A percentile compares a stretch with the other conserved stretches of the same genome.
Conservation (phyloP, 64 coral and sea anemone genomes). For the Catalaphyllia jardinei region DNA sequence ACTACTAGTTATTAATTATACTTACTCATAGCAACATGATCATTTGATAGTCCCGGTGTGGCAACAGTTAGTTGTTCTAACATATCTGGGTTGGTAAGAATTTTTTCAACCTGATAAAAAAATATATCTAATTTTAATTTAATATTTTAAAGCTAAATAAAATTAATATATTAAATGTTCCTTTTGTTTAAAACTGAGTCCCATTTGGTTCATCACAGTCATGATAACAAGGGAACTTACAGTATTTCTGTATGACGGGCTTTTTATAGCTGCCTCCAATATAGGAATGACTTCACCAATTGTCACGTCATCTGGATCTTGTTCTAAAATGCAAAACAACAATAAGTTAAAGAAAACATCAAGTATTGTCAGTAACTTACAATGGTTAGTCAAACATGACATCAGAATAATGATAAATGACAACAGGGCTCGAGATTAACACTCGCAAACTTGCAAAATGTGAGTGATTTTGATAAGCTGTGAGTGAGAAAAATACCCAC, state of each 20-base stretch:
- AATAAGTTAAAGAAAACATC: too few species aligned
- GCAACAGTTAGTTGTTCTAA: conserved; percentile 86
- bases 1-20: not conserved
- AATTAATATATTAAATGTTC: too few species aligned
- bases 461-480: too few species aligned
- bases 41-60: conserved; percentile 77
- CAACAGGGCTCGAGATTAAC: too few species aligned
- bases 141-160: not conserved
- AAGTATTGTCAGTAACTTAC: too few species aligned
- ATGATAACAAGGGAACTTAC: conserved; percentile 42
- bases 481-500: too few species aligned
- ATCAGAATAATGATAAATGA: too few species aligned
- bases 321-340: conserved; percentile 35
- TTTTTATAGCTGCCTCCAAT: conserved; percentile 77
- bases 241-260: conserved; percentile 74
- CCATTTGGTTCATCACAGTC: not conserved
- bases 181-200: not conserved
- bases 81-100: conserved; percentile 88
- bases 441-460: too few species aligned
- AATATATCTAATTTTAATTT: not conserved
- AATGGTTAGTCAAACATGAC: too few species aligned
- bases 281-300: conserved; percentile 78
- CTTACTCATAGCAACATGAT: conserved; percentile 89
- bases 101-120: conserved; percentile 64
- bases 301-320: conserved; percentile 61